Percentiles rank a stretch among this genome's conserved stretches.
Conservation (phyloP, 1,140 invertebrate genomes). For the Campodea augens region DNA sequence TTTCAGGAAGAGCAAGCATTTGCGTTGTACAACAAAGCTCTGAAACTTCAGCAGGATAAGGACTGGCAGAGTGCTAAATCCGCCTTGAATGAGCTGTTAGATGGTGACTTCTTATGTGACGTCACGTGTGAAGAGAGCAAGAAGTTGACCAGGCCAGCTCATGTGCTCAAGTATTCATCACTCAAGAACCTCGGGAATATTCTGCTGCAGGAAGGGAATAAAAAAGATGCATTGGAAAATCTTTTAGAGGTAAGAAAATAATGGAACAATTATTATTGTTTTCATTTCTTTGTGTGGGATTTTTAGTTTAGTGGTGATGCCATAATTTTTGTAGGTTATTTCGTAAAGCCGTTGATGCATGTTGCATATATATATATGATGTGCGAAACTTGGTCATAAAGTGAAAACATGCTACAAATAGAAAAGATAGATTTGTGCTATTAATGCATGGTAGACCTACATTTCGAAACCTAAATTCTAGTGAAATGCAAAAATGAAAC, state of each 20-base stretch:
- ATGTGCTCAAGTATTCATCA: conserved; percentile 47
- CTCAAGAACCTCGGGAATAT: conserved; percentile 47
- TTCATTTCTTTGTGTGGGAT: no score
- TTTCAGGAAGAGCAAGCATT: no score
- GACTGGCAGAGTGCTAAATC: no score
- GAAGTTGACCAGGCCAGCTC: no score
- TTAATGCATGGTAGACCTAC: background rate
- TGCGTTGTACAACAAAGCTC: no score
- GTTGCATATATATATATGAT: background rate
- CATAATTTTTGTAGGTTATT: conserved; percentile 5
- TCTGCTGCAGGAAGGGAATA: conserved; percentile 28
- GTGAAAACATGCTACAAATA: conserved; percentile 4
- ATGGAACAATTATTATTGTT: conserved; percentile 16
- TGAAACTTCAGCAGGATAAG: no score
- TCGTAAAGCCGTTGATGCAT: background rate
- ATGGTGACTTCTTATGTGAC: no score
- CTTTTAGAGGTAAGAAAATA: conserved; percentile 23
- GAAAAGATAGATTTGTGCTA: conserved; percentile 3
- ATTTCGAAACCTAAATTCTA: no score
- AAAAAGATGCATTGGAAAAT: conserved; percentile 34
- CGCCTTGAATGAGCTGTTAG: no score
- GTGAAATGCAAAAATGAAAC: no score
- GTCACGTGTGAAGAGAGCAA: no score
- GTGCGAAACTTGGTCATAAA: no score
- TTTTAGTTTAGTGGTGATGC: conserved; percentile 5